phyloP scores from a whole-genome alignment of 2,888 invertebrate species.

The Anagyrus pseudococci region DNA sequence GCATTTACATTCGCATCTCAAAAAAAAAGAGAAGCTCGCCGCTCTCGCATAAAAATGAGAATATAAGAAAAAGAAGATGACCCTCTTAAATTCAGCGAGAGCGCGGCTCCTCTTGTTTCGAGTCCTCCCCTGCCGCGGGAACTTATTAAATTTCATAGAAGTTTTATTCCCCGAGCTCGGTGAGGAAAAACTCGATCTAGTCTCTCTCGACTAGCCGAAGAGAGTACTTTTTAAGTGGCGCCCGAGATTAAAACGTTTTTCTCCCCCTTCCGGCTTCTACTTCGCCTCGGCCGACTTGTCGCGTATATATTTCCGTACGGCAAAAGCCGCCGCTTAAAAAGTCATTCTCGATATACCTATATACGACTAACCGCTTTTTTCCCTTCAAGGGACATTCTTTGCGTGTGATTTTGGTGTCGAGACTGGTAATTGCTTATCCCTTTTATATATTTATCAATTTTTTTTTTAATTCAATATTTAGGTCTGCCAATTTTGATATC shows the following conservation, averaged over 20 bases:
- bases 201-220: constrained; percentile 1
- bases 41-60: no score
- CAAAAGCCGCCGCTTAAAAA: constrained; percentile 37
- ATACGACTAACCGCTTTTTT: no score
- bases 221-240: constrained; percentile 57
- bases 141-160: constrained; percentile 61
- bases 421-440: no score
- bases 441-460: no score
- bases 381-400: no score
- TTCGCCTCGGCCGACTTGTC: constrained; percentile 40
- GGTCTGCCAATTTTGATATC: no score
- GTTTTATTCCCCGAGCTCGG: constrained; percentile 53
- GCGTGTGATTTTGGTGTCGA: no score
- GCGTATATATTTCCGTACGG: constrained; percentile 50
- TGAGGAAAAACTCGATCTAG: constrained; percentile 49
- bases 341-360: constrained; percentile 34
- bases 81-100: constrained; percentile 50
- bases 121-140: constrained; percentile 44
- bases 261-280: constrained; percentile 2
- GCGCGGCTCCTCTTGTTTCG: constrained; percentile 32
- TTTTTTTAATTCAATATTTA: no score
- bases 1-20: no score
- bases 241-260: constrained; percentile 57
- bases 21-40: no score
- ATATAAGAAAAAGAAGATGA: constrained; percentile 50